Evolutionary conservation across 64 coral and sea anemone genomes (phyloP).

Genomic region (Montipora efflorescens): DNA sequence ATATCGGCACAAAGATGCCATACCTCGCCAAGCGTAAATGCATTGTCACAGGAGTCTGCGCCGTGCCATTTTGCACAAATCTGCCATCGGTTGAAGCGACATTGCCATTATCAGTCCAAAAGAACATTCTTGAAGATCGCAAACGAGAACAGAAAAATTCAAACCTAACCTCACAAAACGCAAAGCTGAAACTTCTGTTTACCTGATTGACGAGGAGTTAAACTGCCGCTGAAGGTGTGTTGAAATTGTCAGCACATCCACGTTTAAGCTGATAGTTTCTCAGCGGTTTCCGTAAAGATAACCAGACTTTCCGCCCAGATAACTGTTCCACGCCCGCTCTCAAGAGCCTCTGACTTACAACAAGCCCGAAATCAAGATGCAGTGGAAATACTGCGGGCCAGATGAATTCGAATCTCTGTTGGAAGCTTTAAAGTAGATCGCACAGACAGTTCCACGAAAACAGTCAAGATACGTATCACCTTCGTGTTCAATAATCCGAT

Average conservation of each 20-base stretch:
- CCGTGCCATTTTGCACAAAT: neutral
- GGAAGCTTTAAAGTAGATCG: neutral
- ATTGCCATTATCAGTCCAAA: neutral
- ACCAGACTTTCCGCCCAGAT: neutral
- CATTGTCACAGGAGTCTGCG: neutral
- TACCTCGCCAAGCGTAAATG: constrained; percentile 67
- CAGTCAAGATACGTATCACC: neutral
- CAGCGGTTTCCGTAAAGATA: neutral
- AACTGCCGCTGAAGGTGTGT: constrained; percentile 18
- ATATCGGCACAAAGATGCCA: constrained; percentile 62
- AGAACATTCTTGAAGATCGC: neutral
- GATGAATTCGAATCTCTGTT: neutral
- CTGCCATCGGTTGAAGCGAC: neutral
- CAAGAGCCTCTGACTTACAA: neutral
- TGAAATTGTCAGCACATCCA: constrained; percentile 8
- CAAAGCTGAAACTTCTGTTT: neutral
- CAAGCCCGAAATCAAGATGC: neutral
- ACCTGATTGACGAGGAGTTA: neutral
- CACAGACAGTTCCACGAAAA: neutral
- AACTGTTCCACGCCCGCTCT: neutral
- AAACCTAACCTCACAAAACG: neutral
- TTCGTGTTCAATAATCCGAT: constrained; percentile 7
- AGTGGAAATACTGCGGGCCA: neutral
- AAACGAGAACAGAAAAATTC: neutral
- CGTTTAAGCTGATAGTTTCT: neutral